Base-by-base conservation (phyloP, 2,888 invertebrate species). In the Coecobrya sp. region DNA sequence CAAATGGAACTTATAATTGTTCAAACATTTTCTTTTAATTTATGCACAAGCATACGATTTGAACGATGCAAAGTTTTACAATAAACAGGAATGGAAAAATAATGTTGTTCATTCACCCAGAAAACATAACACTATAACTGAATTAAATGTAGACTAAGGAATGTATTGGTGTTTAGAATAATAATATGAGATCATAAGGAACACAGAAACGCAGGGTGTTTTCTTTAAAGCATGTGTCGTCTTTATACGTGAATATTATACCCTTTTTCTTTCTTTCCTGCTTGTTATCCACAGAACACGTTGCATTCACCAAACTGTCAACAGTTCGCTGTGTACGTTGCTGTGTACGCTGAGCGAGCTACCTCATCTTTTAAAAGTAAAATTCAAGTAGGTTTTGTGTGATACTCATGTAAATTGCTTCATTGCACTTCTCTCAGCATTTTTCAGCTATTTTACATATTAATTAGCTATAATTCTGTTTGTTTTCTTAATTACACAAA, bases 401-500 rank as follows among this genome's bases (percentile, higher is more conserved):
- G 65, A 88, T 36, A 30, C 36, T 84, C 76, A 85, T 59, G 25
- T 68, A 76, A 85, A 90, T 85, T 90, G 65, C 85, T 90, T 89
- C 90, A 90, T 90, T 90, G 42, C 85, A 85, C 84, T 19, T 70
- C 73, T 49, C 45, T 19, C 62, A 27, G 19, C 16, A 65, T 65
- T 88, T 76, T 27, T 86, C 19, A 86, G 70, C 59, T 85, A 49
- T 52, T 89, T 89, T 84, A 76, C 73, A 84, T 76, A 85, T 90
- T 90, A 90, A 90, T 85, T 84, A 62, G 65, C 52, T 55, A 62
- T 8, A 85, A n/a, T 42, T 76, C 76, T 90, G 85, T 85, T 90
- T 85, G 73, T 85, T 76, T 73, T 85, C 73, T 85, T 85, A 76
- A 90, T 85, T 90, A 62, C 88, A 76, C 22, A 49, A 76, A 76